Conservation (phyloP, 2,113 vertebrate genomes). For the Xerus inauris region DNA sequence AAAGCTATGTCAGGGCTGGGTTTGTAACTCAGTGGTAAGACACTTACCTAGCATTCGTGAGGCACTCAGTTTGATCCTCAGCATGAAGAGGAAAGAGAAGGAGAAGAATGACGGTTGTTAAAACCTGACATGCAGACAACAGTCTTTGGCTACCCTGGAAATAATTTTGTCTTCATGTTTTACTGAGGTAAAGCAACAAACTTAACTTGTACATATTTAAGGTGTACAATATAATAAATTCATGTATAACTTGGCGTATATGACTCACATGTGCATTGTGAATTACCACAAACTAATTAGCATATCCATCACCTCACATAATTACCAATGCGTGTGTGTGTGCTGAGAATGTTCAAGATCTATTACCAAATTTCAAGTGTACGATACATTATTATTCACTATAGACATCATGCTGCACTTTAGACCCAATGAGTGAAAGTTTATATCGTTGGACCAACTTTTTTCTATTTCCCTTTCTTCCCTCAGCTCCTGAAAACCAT, state of each 20-base stretch:
- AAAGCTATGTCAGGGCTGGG: neutral
- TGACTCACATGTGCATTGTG: neutral
- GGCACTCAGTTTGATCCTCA: neutral
- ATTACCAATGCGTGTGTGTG: neutral
- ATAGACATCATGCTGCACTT: neutral
- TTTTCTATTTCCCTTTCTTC: neutral
- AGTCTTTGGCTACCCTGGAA: neutral
- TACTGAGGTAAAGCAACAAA: neutral
- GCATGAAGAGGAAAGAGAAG: neutral
- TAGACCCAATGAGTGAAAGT: neutral
- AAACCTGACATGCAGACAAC: neutral
- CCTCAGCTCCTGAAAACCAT: neutral
- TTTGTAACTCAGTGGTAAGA: neutral
- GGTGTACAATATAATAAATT: neutral
- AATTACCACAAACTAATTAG: neutral
- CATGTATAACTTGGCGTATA: neutral
- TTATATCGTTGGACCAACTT: neutral
- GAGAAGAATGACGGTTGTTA: neutral
- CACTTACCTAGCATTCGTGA: too few species aligned
- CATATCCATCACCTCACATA: neutral
- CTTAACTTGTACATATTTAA: neutral
- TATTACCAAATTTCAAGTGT: neutral
- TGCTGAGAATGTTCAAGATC: neutral
- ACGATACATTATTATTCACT: neutral
- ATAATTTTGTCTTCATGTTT: neutral